Conservation (phyloP, 1,140 invertebrate species). For the Conus betulinus region DNA sequence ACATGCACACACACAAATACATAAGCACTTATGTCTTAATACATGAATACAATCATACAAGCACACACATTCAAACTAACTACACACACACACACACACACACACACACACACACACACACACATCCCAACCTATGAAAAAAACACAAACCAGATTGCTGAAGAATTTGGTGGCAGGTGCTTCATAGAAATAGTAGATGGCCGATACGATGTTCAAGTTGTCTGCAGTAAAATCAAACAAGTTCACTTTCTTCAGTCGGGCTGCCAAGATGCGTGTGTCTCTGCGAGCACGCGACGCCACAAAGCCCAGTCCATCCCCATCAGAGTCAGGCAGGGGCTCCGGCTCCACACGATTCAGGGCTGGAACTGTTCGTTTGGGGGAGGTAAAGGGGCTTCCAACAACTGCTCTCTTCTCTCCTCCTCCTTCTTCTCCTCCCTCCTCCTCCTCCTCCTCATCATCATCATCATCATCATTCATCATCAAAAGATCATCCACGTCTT, state of each 20-base stretch:
- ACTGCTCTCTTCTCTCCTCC: too few species aligned
- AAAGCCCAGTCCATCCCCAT: constrained; percentile 46
- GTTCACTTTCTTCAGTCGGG: constrained; percentile 56
- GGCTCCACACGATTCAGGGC: not conserved
- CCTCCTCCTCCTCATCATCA: constrained; percentile 52
- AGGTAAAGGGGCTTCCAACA: not conserved
- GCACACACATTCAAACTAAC: not conserved
- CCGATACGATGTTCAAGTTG: constrained; percentile 56
- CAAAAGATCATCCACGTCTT: constrained; percentile 30
- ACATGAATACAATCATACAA: not conserved
- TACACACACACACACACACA: not conserved
- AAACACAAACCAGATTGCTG: constrained; percentile 53
- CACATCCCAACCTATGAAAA: not conserved
- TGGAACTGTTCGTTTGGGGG: not conserved
- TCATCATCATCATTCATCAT: too few species aligned
- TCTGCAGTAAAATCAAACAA: constrained; percentile 47
- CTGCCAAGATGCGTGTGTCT: not conserved
- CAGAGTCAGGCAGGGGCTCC: not conserved
- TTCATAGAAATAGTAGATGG: constrained; percentile 68
- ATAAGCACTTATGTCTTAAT: too few species aligned
- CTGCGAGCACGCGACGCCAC: constrained; percentile 40
- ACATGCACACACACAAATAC: too few species aligned
- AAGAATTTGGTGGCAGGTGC: constrained; percentile 66
- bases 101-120: constrained; percentile 9
- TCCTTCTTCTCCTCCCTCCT: constrained; percentile 21